phyloP scores from a whole-genome alignment of 2,113 vertebrate species.

The Todiramphus saurophagus region DNA sequence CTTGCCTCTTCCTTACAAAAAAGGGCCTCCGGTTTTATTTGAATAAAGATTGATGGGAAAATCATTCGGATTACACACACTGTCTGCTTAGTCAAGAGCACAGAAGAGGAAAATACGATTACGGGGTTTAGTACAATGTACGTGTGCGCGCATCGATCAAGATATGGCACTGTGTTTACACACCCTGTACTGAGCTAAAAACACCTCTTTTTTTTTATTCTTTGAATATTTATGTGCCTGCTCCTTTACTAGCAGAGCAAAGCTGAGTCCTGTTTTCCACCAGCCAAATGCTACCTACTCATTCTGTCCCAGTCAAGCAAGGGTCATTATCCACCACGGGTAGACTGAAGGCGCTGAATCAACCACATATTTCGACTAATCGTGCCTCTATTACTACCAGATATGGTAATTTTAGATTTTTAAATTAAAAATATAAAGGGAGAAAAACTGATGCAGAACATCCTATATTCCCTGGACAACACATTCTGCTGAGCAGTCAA shows the following conservation, averaged over 20 bases:
- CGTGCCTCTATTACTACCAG: not conserved
- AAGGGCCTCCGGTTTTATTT: not conserved
- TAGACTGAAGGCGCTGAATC: not conserved
- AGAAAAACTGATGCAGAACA: not conserved
- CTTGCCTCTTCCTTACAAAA: not conserved
- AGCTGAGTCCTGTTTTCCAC: not conserved
- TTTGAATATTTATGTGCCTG: not conserved
- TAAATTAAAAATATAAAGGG: not conserved
- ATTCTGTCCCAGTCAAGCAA: not conserved
- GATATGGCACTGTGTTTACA: not conserved
- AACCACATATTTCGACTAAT: not conserved
- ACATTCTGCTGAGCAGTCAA: conserved; percentile 55
- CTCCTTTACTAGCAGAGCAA: not conserved
- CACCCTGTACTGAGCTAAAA: not conserved
- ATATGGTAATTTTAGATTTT: not conserved
- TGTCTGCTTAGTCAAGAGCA: not conserved
- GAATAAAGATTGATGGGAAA: not conserved
- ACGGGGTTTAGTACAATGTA: not conserved
- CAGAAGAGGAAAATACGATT: not conserved
- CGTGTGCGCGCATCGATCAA: fast-evolving
- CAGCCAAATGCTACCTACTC: not conserved
- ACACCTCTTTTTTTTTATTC: not conserved
- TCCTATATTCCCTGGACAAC: not conserved
- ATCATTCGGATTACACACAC: not conserved
- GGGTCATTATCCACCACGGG: not conserved